Conservation (phyloP, 2,113 vertebrate species). For the Salvelinus alpinus region DNA sequence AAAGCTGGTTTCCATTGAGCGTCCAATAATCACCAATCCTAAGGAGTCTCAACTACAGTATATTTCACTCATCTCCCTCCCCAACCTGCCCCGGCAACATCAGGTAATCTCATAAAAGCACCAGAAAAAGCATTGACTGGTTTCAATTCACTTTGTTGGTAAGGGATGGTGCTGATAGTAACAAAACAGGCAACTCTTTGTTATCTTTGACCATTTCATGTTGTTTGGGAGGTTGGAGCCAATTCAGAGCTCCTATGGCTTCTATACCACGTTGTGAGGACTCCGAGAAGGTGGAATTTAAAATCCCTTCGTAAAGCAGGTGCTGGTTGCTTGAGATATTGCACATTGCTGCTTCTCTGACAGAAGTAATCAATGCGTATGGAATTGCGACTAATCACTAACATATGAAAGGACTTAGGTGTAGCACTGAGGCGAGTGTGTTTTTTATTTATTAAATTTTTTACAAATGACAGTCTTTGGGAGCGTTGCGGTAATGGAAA, state of each 20-base stretch:
- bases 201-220: constrained; percentile 2
- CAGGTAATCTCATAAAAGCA: constrained; percentile 51
- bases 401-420: constrained; percentile 49
- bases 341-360: constrained; percentile 29
- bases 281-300: constrained; percentile 6
- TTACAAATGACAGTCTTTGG: constrained; percentile 49
- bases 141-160: constrained; percentile 30
- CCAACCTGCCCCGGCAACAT: constrained; percentile 19
- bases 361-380: constrained; percentile 48
- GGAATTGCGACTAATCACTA: constrained; percentile 47
- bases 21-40: constrained; percentile 58
- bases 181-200: constrained; percentile 2
- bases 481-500: constrained; percentile 50
- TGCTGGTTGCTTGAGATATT: not conserved
- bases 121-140: constrained; percentile 18
- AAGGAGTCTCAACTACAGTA: constrained; percentile 42
- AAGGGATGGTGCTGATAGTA: constrained; percentile 24
- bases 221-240: not conserved
- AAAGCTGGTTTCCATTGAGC: constrained; percentile 58
- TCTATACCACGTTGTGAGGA: not conserved
- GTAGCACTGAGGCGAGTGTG: constrained; percentile 30
- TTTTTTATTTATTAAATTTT: constrained; percentile 8
- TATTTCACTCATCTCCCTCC: constrained; percentile 30
- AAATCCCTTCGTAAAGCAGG: not conserved
- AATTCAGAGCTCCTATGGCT: not conserved